A percentile compares a stretch with the other conserved stretches of the same genome.
These are phyloP conservation scores for Macrosiphum euphorbiae DNA, from an alignment of 2,888 invertebrate genomes.

Conservation along the genomic window DNA sequence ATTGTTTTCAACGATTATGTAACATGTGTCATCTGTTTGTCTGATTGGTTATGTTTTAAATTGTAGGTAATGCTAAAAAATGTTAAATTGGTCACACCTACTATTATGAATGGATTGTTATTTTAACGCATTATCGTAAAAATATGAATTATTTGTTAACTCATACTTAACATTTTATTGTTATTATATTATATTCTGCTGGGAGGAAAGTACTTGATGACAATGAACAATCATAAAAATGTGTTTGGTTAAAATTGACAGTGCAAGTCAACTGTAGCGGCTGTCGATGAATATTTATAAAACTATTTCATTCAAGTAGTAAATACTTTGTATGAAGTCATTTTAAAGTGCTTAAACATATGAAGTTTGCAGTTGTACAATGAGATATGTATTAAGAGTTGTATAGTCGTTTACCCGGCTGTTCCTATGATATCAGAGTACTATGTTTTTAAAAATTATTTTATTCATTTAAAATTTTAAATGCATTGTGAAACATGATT, in stretches of 20 bases:
- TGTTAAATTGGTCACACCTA: too few relatives aligned
- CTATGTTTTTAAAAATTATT: slow-evolving; percentile 4
- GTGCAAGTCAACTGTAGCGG: background rate
- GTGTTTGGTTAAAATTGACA: slow-evolving; percentile 1
- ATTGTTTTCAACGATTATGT: background rate
- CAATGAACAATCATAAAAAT: background rate
- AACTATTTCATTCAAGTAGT: background rate
- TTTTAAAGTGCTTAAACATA: background rate
- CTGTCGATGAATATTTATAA: background rate
- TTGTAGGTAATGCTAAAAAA: background rate
- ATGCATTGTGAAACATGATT: slow-evolving; percentile 20
- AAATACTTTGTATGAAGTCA: background rate
- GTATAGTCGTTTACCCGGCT: background rate
- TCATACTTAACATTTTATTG: background rate
- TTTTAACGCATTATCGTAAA: background rate
- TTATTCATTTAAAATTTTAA: background rate
- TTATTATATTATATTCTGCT: background rate
- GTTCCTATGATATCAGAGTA: background rate
- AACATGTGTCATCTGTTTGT: background rate
- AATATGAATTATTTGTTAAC: background rate
- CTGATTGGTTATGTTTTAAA: background rate
- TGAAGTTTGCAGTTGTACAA: background rate
- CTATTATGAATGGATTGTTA: background rate
- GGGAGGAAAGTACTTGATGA: background rate
- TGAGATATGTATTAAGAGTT: too few relatives aligned